These are phyloP conservation scores for Sapayoa aenigma DNA, from an alignment of 2,113 vertebrate species.

Conservation along the genomic window DNA sequence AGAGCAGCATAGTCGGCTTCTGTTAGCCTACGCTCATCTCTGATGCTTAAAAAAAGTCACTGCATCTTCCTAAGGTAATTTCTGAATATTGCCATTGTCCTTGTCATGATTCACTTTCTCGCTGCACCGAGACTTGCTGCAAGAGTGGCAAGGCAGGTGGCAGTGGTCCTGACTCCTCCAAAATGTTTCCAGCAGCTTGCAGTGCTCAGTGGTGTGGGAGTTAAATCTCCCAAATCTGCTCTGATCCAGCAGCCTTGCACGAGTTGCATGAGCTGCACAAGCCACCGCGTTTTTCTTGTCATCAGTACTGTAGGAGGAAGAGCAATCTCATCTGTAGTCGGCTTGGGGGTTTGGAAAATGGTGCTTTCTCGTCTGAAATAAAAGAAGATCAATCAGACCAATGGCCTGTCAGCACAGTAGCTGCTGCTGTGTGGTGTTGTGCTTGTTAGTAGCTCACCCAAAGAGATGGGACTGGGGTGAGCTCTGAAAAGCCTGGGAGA, in stretches of 20 bases:
- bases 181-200: not conserved
- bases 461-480: not conserved
- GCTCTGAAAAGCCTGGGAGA: not conserved
- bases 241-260: not conserved
- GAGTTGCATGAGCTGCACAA: not conserved
- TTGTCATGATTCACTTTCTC: not conserved
- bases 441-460: fast-evolving
- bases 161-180: not conserved
- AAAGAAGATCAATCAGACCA: not conserved
- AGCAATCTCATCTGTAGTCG: not conserved
- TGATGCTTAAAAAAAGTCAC: not conserved
- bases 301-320: not conserved
- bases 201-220: not conserved
- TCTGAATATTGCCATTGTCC: not conserved
- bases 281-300: not conserved
- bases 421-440: not conserved
- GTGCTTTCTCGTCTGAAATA: not conserved
- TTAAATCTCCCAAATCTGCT: not conserved
- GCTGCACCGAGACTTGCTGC: not conserved
- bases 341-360: not conserved
- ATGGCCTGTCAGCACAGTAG: not conserved
- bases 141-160: not conserved
- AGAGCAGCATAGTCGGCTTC: not conserved
- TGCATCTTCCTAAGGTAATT: not conserved
- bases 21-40: not conserved